Percentiles rank a stretch among this genome's conserved stretches.
phyloP scores from a whole-genome alignment of 2,797 vertebrate species.

The Oophaga sylvatica region DNA sequence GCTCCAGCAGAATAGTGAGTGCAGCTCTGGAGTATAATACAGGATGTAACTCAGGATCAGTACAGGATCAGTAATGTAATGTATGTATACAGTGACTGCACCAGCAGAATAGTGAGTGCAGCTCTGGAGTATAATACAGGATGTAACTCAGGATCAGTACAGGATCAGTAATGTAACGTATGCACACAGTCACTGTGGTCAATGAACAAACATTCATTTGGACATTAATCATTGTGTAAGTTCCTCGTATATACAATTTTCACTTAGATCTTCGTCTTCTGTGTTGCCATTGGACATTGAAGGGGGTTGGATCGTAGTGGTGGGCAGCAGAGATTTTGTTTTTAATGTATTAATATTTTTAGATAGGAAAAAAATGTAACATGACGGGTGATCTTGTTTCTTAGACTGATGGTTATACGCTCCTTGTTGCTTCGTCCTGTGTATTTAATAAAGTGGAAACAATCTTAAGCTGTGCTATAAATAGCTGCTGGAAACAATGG shows the following conservation, averaged over 20 bases:
- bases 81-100: too few relatives aligned
- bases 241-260: too few relatives aligned
- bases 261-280: too few relatives aligned
- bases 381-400: not conserved
- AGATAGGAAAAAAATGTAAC: not conserved
- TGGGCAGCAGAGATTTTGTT: not conserved
- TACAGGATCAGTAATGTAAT: too few relatives aligned
- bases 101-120: too few relatives aligned
- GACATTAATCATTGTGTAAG: too few relatives aligned
- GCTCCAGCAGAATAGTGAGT: too few relatives aligned
- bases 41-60: too few relatives aligned
- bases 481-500: constrained; percentile 41
- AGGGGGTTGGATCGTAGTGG: not conserved
- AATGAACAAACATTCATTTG: too few relatives aligned
- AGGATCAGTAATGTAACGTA: not conserved
- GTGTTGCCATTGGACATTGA: too few relatives aligned
- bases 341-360: not conserved
- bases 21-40: too few relatives aligned
- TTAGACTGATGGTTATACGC: constrained; percentile 14
- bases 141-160: too few relatives aligned
- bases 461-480: constrained; percentile 49
- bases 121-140: not conserved
- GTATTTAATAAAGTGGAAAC: constrained; percentile 59
- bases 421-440: not conserved
- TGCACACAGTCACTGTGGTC: not conserved